Evolutionary conservation across 2,113 vertebrate species (phyloP).

Genomic region (Protobothrops mucrosquamatus): DNA sequence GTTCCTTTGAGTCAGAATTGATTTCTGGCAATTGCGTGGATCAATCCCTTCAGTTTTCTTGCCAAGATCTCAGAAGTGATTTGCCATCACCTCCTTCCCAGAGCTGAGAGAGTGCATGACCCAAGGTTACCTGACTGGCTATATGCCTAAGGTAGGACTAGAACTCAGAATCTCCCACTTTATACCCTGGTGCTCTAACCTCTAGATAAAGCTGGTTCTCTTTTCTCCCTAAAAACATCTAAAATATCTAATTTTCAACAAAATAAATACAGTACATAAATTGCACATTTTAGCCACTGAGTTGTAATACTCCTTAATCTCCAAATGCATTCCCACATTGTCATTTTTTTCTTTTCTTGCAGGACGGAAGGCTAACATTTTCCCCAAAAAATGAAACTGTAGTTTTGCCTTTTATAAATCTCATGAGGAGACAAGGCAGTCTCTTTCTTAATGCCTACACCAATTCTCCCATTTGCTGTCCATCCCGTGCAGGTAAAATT

Average conservation of each 20-base stretch:
- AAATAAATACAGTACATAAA: background rate
- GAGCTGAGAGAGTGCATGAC: background rate
- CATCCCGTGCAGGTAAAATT: conserved; percentile 87
- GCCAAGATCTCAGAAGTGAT: background rate
- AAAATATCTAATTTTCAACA: background rate
- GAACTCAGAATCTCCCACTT: background rate
- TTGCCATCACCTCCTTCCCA: background rate
- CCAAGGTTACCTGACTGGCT: background rate
- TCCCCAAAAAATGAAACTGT: conserved; percentile 81
- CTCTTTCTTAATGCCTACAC: conserved; percentile 90
- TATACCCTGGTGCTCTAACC: background rate
- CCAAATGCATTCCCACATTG: background rate
- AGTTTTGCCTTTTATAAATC: conserved; percentile 81
- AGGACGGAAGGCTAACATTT: conserved; percentile 95
- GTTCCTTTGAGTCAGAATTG: background rate
- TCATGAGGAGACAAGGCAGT: conserved; percentile 79
- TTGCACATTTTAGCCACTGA: background rate
- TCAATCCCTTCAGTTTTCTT: background rate
- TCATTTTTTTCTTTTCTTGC: conserved; percentile 33
- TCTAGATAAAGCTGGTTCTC: background rate
- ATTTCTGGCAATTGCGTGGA: background rate
- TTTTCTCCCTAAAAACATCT: background rate
- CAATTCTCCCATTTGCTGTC: conserved; percentile 96
- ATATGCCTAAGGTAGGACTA: background rate
- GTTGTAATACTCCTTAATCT: background rate